Evolutionary conservation across 2,797 vertebrate genomes (phyloP), one percentile per base, ranked within the genome.

Genomic region (Selene dorsalis): DNA sequence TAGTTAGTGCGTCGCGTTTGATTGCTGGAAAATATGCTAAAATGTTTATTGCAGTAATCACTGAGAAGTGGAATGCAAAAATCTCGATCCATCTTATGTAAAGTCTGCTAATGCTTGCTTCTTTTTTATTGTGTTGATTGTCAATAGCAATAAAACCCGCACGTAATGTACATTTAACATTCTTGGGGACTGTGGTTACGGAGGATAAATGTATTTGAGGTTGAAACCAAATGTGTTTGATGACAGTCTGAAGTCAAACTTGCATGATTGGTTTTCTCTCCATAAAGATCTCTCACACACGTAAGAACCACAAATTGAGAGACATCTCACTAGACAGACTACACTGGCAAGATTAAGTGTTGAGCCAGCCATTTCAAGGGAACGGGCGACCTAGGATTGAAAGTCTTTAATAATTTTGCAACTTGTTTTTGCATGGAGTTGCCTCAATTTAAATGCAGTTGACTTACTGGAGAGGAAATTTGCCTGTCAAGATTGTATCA

Each of bases 381-480:
- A 87, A 83, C n/a, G 32, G 20, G 69, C 48, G 76, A 84, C 70
- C 81, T 58, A 5, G 72, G 60, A 82, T 82, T 90, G 68, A 9
- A 73, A 85, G 89, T 80, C 71, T 83, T 76, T 88, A 77, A 85
- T 91, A 82, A 89, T 79, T 90, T 89, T 84, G 90, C 81, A 85
- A 87, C 86, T 92, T 93, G 83, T 89, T 92, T 92, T 90, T 88
- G 79, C 75, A 84, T 81, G 65, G 72, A 82, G 78, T 87, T 82
- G 87, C 87, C 86, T 85, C 86, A 79, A 83, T 90, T 92, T 87
- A 73, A 93, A 91, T 91, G 83, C 69, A 63, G 80, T 83, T 79
- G 86, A 85, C 90, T 93, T 87, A 91, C 90, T 92, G 84, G 85
- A 83, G 85, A 92, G 93, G 93, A 93, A 93, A 93, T 93, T 92